These are phyloP conservation scores for Strigamia transsilvanica DNA, from an alignment of 2,888 invertebrate genomes.

Conservation along the genomic window DNA sequence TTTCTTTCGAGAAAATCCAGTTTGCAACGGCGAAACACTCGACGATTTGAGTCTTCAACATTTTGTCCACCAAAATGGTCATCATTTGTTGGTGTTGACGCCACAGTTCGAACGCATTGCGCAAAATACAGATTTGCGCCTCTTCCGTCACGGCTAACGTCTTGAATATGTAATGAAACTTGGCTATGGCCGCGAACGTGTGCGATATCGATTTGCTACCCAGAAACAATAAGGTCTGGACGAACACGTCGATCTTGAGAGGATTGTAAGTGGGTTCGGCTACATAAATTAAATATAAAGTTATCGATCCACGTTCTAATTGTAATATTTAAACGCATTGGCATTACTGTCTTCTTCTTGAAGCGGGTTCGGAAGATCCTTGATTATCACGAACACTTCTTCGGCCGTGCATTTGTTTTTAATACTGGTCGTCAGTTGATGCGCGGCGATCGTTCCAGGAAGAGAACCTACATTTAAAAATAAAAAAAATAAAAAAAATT, in stretches of 20 bases:
- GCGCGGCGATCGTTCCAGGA: slow-evolving; percentile 70
- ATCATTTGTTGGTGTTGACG: slow-evolving; percentile 94
- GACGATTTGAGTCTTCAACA: slow-evolving; percentile 96
- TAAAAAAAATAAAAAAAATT: slow-evolving; percentile 22
- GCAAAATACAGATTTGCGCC: slow-evolving; percentile 91
- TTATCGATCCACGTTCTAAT: background rate
- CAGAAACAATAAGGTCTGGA: slow-evolving; percentile 90
- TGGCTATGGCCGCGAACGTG: slow-evolving; percentile 97
- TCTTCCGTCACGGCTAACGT: slow-evolving; percentile 92
- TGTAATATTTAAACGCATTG: background rate
- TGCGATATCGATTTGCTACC: slow-evolving; percentile 98
- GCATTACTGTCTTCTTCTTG: slow-evolving; percentile 70
- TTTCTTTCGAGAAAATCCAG: slow-evolving; percentile 96
- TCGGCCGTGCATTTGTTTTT: slow-evolving; percentile 89
- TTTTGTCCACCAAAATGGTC: slow-evolving; percentile 93
- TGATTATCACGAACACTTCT: slow-evolving; percentile 85
- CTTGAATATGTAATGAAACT: slow-evolving; percentile 71
- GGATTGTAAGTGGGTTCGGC: slow-evolving; percentile 77
- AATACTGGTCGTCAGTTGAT: slow-evolving; percentile 85
- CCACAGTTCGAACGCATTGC: slow-evolving; percentile 96
- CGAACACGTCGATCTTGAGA: slow-evolving; percentile 94
- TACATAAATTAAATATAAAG: slow-evolving; percentile 51
- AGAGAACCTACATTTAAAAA: slow-evolving; percentile 60
- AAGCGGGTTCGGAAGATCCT: slow-evolving; percentile 81
- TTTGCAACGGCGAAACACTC: slow-evolving; percentile 97